Conservation (phyloP, 2,888 invertebrate genomes). For the Nemotelus nigrinus region DNA sequence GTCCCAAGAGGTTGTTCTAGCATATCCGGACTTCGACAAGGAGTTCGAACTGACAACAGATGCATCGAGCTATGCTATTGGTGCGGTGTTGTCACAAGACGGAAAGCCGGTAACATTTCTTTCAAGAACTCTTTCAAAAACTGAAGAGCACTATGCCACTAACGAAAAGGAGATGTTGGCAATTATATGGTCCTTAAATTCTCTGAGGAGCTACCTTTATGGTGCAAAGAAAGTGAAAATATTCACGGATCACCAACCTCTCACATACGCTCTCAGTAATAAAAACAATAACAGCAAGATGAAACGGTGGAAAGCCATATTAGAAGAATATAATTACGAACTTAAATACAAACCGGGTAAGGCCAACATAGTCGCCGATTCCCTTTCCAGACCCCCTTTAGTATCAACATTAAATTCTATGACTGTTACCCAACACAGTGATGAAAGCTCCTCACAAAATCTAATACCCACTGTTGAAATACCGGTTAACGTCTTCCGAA, state of each 20-base stretch:
- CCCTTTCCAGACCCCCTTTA: conserved; percentile 27
- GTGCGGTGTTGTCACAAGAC: not conserved
- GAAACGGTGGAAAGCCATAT: conserved; percentile 58
- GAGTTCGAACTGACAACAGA: conserved; percentile 4
- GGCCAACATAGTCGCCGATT: conserved; percentile 47
- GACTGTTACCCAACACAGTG: not conserved
- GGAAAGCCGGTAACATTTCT: conserved; percentile 19
- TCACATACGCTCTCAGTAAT: not conserved
- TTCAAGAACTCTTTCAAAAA: conserved; percentile 21
- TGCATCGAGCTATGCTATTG: not conserved
- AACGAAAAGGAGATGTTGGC: conserved; percentile 1
- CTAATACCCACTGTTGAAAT: conserved; percentile 5
- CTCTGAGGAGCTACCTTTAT: conserved; percentile 21
- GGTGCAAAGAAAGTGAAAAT: not conserved
- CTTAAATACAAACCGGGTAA: conserved; percentile 53
- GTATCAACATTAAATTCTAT: not conserved
- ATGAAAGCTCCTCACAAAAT: conserved; percentile 1
- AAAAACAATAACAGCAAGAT: conserved; percentile 57
- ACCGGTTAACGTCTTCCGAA: not conserved
- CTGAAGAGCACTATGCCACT: not conserved
- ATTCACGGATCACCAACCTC: not conserved
- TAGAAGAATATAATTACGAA: conserved; percentile 56
- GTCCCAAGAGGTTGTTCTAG: not conserved
- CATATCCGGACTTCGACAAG: not conserved
- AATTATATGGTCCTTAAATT: not conserved